phyloP scores from a whole-genome alignment of 2,888 invertebrate genomes.

The Balanococcus diminutus region DNA sequence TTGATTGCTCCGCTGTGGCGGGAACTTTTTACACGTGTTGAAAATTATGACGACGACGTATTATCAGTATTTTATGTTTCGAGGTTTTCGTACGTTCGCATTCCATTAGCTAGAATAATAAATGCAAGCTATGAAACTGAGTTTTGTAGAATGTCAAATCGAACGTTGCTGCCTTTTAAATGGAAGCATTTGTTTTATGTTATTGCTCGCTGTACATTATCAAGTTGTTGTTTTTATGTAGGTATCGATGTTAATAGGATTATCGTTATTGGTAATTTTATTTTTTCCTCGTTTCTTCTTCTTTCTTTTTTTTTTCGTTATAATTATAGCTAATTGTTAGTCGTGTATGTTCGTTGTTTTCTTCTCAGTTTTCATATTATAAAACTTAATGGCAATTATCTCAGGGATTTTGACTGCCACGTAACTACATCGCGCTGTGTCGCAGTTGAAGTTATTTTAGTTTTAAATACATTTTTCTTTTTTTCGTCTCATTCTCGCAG shows the following conservation, averaged over 20 bases:
- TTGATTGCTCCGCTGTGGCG: constrained; percentile 14
- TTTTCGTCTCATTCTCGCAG: constrained; percentile 31
- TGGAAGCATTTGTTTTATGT: constrained; percentile 26
- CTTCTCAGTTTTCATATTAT: background rate
- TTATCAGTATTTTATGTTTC: constrained; percentile 39
- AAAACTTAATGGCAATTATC: constrained; percentile 30
- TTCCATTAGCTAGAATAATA: background rate
- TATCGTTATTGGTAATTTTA: constrained; percentile 19
- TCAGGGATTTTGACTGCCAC: constrained; percentile 45
- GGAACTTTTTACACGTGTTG: constrained; percentile 51
- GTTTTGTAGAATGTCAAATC: background rate
- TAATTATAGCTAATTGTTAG: constrained; percentile 10
- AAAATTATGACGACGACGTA: background rate
- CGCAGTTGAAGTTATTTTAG: constrained; percentile 35
- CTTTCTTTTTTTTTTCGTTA: background rate
- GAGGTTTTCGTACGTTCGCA: background rate
- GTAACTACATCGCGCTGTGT: constrained; percentile 49
- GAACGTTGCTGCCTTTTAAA: background rate
- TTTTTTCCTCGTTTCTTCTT: no score
- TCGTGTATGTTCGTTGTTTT: constrained; percentile 16
- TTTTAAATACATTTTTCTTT: background rate
- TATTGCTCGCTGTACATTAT: constrained; percentile 29
- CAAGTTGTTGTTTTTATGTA: background rate
- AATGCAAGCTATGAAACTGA: no score
- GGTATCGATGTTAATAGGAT: constrained; percentile 25